These are phyloP conservation scores for Irena cyanogastra DNA, from an alignment of 2,113 vertebrate species.

Conservation along the genomic window DNA sequence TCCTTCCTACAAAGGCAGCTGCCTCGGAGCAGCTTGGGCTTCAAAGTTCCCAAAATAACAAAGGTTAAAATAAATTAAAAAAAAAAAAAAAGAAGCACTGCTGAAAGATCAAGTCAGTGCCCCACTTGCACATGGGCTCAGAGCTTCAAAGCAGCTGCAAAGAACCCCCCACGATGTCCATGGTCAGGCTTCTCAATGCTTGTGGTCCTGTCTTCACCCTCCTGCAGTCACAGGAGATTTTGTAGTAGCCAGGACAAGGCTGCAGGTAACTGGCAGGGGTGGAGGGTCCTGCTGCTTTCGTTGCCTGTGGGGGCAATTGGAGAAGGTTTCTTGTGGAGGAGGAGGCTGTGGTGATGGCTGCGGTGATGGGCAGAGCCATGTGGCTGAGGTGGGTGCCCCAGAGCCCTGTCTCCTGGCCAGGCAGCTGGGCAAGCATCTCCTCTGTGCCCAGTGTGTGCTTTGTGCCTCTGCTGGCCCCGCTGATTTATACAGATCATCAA, in stretches of 20 bases:
- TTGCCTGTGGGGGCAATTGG: not conserved
- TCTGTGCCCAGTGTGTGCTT: not conserved
- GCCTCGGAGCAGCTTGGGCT: constrained; percentile 49
- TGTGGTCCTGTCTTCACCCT: not conserved
- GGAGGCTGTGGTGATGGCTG: not conserved
- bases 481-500: constrained; percentile 70
- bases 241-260: not conserved
- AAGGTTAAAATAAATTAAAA: not conserved
- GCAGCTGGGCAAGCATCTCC: not conserved
- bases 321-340: not conserved
- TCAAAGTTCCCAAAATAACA: constrained; percentile 70
- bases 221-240: not conserved
- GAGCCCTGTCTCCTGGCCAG: not conserved
- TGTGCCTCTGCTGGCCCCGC: constrained; percentile 35
- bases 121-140: not conserved
- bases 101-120: not conserved
- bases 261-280: not conserved
- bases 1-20: constrained; percentile 44
- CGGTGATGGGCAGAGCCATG: accelerated
- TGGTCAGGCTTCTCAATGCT: accelerated
- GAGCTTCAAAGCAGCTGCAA: not conserved
- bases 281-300: not conserved
- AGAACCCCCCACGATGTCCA: not conserved
- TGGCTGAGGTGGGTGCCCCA: not conserved
- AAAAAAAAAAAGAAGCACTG: not conserved